These are phyloP conservation scores for Microcebus murinus DNA, from an alignment of 2,113 vertebrate species.

Conservation along the genomic window DNA sequence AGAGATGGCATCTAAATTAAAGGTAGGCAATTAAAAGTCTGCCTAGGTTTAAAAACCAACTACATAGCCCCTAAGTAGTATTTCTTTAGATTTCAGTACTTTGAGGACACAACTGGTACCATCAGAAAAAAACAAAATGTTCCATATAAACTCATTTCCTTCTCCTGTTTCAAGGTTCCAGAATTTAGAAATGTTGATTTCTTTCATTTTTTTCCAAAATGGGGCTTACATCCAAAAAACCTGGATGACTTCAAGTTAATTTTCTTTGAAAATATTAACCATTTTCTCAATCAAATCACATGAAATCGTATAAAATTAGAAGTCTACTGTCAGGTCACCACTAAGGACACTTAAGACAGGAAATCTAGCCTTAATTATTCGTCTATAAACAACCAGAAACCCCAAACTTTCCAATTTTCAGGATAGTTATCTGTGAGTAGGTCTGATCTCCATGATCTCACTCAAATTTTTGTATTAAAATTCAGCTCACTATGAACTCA, in stretches of 20 bases:
- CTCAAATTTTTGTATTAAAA: slow-evolving; percentile 44
- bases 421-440: background rate
- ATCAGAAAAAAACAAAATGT: background rate
- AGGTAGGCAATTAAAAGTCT: background rate
- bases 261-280: background rate
- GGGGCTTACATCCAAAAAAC: background rate
- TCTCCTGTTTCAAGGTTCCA: background rate
- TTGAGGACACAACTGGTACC: background rate
- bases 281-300: background rate
- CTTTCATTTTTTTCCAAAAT: slow-evolving; percentile 6
- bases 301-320: background rate
- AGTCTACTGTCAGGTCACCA: background rate
- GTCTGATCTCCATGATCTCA: slow-evolving; percentile 3
- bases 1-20: background rate
- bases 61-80: too few species aligned
- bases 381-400: slow-evolving; percentile 8
- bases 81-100: background rate
- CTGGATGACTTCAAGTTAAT: background rate
- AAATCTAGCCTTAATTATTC: slow-evolving; percentile 45
- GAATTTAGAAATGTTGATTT: background rate
- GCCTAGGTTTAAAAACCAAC: background rate
- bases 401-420: slow-evolving; percentile 31
- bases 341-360: slow-evolving; percentile 46
- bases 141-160: background rate
- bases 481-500: slow-evolving; percentile 53